phyloP scores from a whole-genome alignment of 2,888 invertebrate species.

The Pristionchus fissidentatus region DNA sequence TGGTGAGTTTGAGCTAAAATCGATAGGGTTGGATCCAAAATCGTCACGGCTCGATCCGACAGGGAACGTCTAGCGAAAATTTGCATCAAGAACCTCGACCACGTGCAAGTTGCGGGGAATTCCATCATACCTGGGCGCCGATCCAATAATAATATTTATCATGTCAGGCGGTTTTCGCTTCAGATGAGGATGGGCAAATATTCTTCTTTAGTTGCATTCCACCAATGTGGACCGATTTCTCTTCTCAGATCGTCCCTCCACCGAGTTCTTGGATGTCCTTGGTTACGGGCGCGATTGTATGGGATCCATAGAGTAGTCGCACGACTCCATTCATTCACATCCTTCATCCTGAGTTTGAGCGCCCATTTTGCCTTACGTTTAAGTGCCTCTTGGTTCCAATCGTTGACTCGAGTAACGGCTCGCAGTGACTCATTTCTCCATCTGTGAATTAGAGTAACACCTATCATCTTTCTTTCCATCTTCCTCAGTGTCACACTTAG shows the following conservation, averaged over 20 bases:
- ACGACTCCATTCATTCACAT: background rate
- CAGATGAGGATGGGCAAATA: background rate
- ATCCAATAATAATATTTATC: background rate
- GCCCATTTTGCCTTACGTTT: background rate
- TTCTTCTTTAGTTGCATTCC: background rate
- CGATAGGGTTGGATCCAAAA: too few relatives aligned
- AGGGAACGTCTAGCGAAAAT: too few relatives aligned
- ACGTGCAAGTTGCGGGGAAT: too few relatives aligned
- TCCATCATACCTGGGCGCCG: too few relatives aligned
- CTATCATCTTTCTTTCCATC: slow-evolving; percentile 28
- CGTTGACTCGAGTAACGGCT: background rate
- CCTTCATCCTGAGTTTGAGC: background rate
- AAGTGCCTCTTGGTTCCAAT: slow-evolving; percentile 1
- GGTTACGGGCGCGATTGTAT: background rate
- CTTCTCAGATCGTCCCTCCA: background rate
- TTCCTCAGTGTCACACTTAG: background rate
- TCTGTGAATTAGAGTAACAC: background rate
- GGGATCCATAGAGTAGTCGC: background rate
- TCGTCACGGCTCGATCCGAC: too few relatives aligned
- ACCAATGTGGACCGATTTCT: background rate
- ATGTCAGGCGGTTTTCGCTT: background rate
- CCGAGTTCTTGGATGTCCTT: background rate
- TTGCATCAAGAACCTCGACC: too few relatives aligned
- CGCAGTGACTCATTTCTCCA: background rate
- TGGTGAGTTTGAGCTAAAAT: too few relatives aligned